A percentile compares a stretch with the other conserved stretches of the same genome.
Evolutionary conservation across 2,797 vertebrate genomes (phyloP).

Genomic region (Pipistrellus pipistrellus): DNA sequence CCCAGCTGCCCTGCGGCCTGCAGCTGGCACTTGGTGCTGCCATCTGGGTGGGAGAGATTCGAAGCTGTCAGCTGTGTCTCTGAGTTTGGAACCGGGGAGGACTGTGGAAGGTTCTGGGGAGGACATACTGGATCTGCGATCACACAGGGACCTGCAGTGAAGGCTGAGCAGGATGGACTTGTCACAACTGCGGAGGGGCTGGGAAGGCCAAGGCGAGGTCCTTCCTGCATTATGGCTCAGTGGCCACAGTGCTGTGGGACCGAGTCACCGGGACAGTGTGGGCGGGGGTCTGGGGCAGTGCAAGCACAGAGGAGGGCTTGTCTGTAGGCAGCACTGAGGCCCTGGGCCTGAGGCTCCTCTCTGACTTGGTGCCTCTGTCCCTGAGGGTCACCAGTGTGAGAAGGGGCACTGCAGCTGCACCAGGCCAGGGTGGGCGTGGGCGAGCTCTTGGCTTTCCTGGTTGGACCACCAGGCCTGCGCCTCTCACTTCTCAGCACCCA

Average conservation of each 20-base stretch:
- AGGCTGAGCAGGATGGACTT: not conserved
- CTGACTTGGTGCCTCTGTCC: no score
- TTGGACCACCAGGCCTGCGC: not conserved
- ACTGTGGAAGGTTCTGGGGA: not conserved
- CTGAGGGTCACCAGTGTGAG: rapidly evolving
- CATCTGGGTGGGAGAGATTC: no score
- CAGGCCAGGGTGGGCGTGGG: no score
- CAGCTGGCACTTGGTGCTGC: not conserved
- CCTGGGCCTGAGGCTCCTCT: not conserved
- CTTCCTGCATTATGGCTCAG: not conserved
- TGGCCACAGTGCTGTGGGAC: not conserved
- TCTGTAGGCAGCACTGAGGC: not conserved
- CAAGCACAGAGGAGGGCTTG: not conserved
- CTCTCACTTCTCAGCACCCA: not conserved
- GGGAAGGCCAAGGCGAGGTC: not conserved
- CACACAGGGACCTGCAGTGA: not conserved
- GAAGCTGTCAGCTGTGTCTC: no score
- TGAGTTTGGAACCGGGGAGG: no score
- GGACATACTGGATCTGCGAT: not conserved
- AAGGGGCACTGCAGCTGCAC: rapidly evolving
- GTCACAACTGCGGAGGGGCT: no score
- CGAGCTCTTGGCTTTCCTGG: not conserved
- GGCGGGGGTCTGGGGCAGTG: not conserved
- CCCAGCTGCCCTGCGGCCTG: not conserved
- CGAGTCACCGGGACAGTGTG: no score